These are phyloP conservation scores for Muntiacus reevesi DNA, from an alignment of 2,113 vertebrate genomes.

Conservation along the genomic window DNA sequence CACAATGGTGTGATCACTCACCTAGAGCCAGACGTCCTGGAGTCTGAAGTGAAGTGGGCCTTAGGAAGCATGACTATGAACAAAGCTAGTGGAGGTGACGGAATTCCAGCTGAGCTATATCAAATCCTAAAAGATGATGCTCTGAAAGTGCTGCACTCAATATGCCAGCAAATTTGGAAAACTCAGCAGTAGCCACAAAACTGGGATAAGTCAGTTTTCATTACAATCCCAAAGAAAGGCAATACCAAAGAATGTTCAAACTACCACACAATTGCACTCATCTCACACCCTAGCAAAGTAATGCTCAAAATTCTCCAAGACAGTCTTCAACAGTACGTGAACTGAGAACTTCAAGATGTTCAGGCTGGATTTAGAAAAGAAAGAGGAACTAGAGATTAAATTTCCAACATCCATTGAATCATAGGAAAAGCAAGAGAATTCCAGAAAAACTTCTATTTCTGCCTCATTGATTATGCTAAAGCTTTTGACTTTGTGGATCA, in stretches of 20 bases:
- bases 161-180: not conserved
- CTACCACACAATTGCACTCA: not conserved
- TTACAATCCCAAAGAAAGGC: not conserved
- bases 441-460: not conserved
- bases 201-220: not conserved
- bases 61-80: not conserved
- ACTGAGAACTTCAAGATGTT: not conserved
- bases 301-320: not conserved
- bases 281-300: not conserved
- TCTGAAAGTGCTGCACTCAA: not conserved
- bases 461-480: not conserved
- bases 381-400: not conserved
- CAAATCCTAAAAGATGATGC: not conserved
- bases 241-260: not conserved
- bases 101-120: not conserved
- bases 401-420: not conserved
- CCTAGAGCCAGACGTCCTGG: not conserved
- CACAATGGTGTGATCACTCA: not conserved
- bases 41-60: not conserved
- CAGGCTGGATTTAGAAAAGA: not conserved
- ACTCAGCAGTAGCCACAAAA: not conserved
- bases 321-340: not conserved
- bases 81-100: not conserved
- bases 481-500: not conserved
- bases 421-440: not conserved